These are phyloP conservation scores for Caenorhabditis uteleia DNA, from an alignment of 2,888 invertebrate species.

Conservation along the genomic window DNA sequence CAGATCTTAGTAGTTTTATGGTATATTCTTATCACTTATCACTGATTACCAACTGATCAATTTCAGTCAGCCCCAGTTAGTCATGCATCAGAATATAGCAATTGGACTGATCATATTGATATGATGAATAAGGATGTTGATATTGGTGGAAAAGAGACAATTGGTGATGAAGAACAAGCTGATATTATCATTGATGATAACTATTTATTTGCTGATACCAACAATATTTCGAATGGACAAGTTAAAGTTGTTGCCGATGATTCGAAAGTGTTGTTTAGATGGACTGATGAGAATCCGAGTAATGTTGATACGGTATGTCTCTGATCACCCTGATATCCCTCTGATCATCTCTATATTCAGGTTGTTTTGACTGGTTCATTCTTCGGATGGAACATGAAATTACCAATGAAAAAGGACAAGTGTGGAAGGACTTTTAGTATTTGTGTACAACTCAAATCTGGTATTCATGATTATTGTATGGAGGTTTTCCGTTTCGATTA, in stretches of 20 bases:
- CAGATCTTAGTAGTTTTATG: background rate
- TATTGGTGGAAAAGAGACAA: constrained; percentile 1
- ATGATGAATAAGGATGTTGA: background rate
- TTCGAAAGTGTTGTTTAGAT: constrained; percentile 31
- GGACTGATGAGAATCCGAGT: constrained; percentile 14
- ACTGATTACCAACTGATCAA: background rate
- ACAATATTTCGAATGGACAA: constrained; percentile 14
- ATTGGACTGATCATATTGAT: constrained; percentile 3
- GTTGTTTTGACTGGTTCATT: constrained; percentile 30
- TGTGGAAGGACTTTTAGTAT: no score
- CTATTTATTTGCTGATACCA: constrained; percentile 10
- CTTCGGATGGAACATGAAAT: constrained; percentile 33
- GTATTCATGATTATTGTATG: no score
- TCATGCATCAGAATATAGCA: background rate
- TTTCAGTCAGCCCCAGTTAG: no score
- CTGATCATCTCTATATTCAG: background rate
- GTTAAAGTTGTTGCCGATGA: constrained; percentile 6
- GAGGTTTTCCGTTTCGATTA: no score
- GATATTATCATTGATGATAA: constrained; percentile 29
- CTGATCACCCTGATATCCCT: background rate
- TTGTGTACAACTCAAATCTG: no score
- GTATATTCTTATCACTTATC: constrained; percentile 13
- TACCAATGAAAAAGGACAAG: constrained; percentile 15
- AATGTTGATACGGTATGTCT: constrained; percentile 6
- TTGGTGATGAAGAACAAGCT: constrained; percentile 6